Base-by-base conservation (phyloP, 2,888 invertebrate species). In the Danaus chrysippus region DNA sequence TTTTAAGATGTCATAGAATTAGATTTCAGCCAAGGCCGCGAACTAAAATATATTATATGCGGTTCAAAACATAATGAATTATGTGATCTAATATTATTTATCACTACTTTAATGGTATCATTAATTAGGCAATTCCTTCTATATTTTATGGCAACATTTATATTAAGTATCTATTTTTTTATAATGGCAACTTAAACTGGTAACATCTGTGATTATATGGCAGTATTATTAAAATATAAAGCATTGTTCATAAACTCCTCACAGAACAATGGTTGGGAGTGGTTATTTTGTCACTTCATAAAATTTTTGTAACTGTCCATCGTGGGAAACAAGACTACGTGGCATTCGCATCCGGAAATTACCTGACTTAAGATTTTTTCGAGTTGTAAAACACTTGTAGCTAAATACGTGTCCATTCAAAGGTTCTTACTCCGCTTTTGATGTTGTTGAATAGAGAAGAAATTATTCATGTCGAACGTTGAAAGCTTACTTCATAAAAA, bases 301-400 rank as follows among this genome's bases (percentile, higher is more conserved):
- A 84, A 83, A 69, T 75, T 79, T 80, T 79, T 80, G 76, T 79
- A 76, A 71, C 69, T 71, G 71, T 68, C 70, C 71, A 76, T 67
- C 90, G 90, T 90, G 91, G 87, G 90, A 90, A 89, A 76, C 23
- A 62, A 68, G 69, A 68, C 68, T 71, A 68, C 65, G 70, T 64
- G 66, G 65, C 80, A 83, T 87, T 90, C 89, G 88, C 89, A 89
- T 85, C 87, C 87, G 86, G 83, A 84, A 74, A 77, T 76, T 82
- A 85, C 86, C 85, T 85, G 83, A 78, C 78, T 76, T 73, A 72
- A 65, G 68, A 66, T 71, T 83, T 87, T 90, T 87, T 86, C n/a
- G 69, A 64, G 73, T 79, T 79, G 79, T 89, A 89, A 86, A 88
- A 87, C 88, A 89, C 90, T 89, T 77, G 74, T 81, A 71, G 63